Base-by-base conservation (phyloP, 1,140 invertebrate genomes). In the Polypedilum pembai region DNA sequence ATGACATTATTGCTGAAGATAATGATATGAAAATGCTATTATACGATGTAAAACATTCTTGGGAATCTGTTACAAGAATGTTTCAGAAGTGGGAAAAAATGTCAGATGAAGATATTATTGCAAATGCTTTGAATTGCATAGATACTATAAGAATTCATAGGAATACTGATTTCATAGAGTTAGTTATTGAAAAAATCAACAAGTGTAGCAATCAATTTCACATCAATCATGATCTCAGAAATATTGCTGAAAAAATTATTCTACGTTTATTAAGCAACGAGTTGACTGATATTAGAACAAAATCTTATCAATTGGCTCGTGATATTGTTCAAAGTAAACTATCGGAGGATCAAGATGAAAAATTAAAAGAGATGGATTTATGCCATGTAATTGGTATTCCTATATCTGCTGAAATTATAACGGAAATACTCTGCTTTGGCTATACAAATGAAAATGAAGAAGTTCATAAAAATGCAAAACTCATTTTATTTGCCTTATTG, bases 131-230 rank as follows among this genome's bases (percentile, higher is more conserved):
- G 17, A 21, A 69, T 20, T 69, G 17, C 8, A 10, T 69, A 0
- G 65, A 69, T 20, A 69, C 65, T 18, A 69, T 69, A 69, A 69
- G 65, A 69, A 69, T 69, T 8, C 65, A 69, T 12, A 69, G 18
- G 20, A 69, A 18, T 69, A 18, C 15, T 4, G 17, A 69, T 10
- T 18, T 69, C 8, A 10, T 69, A 2, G 1, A 69, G 4, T 0
- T 69, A 10, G 8, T 69, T 5, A 1, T 69, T 4, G 3, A 7
- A 20, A 18, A n/a, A 12, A 69, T 69, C 18, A 18, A 20, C 8
- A 69, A 20, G 20, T 69, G 65, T 20, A 8, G n/a, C 5, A 18
- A 69, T 4, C n/a, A 69, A 5, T 69, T 69, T 7, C 8, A 69
- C 10, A 8, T 18, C n/a, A 20, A 69, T 69, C 3, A 69, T 0